Conservation (phyloP, 2,113 vertebrate genomes). For the Stigmatopora argus region DNA sequence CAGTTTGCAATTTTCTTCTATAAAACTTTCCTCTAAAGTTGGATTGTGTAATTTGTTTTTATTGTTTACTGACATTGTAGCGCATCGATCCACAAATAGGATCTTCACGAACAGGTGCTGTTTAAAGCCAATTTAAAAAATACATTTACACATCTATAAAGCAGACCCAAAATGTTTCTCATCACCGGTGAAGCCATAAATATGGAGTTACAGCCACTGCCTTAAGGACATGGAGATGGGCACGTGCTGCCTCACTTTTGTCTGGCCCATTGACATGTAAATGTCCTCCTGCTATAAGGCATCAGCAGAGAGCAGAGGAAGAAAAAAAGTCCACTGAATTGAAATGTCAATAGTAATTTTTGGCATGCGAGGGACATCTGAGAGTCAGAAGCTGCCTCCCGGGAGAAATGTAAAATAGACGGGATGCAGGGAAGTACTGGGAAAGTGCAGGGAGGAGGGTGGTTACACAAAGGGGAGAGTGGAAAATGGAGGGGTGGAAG, state of each 20-base stretch:
- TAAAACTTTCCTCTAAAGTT: not conserved
- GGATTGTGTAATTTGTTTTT: not conserved
- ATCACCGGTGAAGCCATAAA: conserved; percentile 26
- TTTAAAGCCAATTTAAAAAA: conserved; percentile 15
- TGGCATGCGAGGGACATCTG: conserved; percentile 73
- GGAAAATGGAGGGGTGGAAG: conserved; percentile 35
- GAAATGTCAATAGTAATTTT: conserved; percentile 91
- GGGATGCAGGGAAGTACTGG: conserved; percentile 39
- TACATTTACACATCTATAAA: conserved; percentile 23
- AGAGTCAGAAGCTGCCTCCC: conserved; percentile 67
- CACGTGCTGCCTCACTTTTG: conserved; percentile 50
- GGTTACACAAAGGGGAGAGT: conserved; percentile 3
- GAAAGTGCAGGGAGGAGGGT: conserved; percentile 28
- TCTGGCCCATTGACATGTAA: conserved; percentile 86
- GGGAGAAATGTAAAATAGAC: conserved; percentile 57
- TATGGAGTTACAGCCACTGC: conserved; percentile 28
- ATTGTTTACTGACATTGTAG: not conserved
- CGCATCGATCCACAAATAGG: not conserved
- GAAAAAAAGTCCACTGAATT: conserved; percentile 73
- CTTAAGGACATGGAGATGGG: conserved; percentile 38
- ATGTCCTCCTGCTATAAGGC: conserved; percentile 76
- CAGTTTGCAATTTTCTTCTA: not conserved
- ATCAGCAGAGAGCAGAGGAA: conserved; percentile 72
- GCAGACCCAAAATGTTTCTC: conserved; percentile 22
- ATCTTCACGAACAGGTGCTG: not conserved